These are phyloP conservation scores for Nothura maculosa DNA, from an alignment of 2,797 vertebrate genomes.

Conservation along the genomic window DNA sequence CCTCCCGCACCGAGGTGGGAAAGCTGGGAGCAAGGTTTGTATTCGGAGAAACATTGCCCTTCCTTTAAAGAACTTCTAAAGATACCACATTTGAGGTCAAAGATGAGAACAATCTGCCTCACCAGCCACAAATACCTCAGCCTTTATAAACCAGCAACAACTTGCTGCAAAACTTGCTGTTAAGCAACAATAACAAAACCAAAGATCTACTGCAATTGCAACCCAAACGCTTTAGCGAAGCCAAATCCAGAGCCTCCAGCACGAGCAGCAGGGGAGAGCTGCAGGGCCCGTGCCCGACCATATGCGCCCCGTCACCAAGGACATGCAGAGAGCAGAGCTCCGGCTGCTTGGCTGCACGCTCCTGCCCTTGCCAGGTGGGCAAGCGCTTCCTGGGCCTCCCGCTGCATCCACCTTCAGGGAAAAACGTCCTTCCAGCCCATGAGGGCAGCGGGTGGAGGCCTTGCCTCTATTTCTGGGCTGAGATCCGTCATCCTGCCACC, in stretches of 20 bases:
- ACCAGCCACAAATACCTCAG: background rate
- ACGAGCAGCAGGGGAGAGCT: background rate
- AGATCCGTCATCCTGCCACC: background rate
- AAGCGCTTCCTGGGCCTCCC: slow-evolving; percentile 12
- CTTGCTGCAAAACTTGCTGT: background rate
- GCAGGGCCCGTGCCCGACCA: background rate
- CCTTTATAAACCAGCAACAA: background rate
- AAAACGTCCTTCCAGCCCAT: background rate
- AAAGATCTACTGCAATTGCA: background rate
- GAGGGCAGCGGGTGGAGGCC: background rate
- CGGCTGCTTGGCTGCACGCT: background rate
- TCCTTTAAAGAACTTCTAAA: background rate
- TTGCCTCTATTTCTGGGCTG: background rate
- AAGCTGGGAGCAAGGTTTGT: background rate
- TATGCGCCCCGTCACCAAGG: background rate
- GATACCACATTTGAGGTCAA: background rate
- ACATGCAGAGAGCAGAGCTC: background rate
- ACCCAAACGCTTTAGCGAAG: background rate
- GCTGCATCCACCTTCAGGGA: background rate
- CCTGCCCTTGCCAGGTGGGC: slow-evolving; percentile 38
- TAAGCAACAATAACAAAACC: background rate
- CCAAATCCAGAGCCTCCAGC: background rate
- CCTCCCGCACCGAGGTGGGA: background rate
- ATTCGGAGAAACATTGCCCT: background rate
- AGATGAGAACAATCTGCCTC: background rate